Conservation (phyloP, 1,140 invertebrate species). For the Belonocnema kinseyi region DNA sequence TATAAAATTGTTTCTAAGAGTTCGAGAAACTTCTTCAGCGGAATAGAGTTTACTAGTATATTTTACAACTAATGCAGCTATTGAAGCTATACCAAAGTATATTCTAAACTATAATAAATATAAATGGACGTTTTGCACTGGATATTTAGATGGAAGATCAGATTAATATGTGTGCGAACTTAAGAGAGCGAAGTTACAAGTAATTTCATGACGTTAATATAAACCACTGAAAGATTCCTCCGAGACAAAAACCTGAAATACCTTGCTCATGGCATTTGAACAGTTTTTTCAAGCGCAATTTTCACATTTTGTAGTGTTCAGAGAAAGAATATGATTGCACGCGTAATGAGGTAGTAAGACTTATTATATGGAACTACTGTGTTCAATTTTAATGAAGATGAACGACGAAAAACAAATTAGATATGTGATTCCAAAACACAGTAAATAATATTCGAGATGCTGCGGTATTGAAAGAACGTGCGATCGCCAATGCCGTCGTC, state of each 20-base stretch:
- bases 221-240: conserved; percentile 38
- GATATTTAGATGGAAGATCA: background rate
- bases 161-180: conserved; percentile 19
- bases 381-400: conserved; percentile 52
- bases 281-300: conserved; percentile 43
- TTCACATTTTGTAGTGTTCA: conserved; percentile 55
- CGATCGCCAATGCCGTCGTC: no score
- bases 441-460: background rate
- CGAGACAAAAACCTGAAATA: conserved; percentile 28
- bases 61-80: conserved; percentile 69
- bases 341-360: conserved; percentile 47
- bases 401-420: conserved; percentile 1
- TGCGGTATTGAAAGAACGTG: no score
- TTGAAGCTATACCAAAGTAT: conserved; percentile 70
- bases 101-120: conserved; percentile 71
- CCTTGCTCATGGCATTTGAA: conserved; percentile 40
- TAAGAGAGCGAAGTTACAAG: conserved; percentile 42
- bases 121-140: conserved; percentile 26
- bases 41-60: conserved; percentile 60
- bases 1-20: no score
- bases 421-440: background rate
- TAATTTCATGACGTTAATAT: conserved; percentile 37
- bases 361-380: conserved; percentile 55
- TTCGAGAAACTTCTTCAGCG: conserved; percentile 21
- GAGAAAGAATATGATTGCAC: conserved; percentile 41